Base-by-base conservation (phyloP, 2,888 invertebrate species). In the Strigamia transsilvanica region DNA sequence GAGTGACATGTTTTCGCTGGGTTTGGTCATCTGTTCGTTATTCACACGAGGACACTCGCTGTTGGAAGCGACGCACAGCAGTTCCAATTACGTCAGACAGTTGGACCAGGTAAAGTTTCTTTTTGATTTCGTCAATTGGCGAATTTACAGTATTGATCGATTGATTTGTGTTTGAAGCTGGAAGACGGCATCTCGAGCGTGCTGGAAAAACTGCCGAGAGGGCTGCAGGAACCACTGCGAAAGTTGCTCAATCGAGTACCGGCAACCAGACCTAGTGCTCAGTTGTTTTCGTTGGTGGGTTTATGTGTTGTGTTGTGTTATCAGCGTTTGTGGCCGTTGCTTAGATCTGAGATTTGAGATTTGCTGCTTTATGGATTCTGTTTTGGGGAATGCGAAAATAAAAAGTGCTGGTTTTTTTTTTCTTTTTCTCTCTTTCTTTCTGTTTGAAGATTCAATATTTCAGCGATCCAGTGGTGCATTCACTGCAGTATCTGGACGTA, bases 1-100 rank as follows among this genome's bases (percentile, higher is more conserved):
- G 77, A 97, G 97, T 85, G 99, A 99, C 88, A 98, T 99, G 94
- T 99, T 94, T 89, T 97, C 98, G 0, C 90, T 99, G 85, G 99
- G 98, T 21, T 93, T 99, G 91, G 93, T 97, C 82, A 93, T 99
- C 85, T 96, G 95, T 87, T 92, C 97, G 83, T 92, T 98, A 82
- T 98, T 96, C 90, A 98, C 98, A 90, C 91, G 93, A 84, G 98
- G 99, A 46, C 92, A 92, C 85, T 92, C 96, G 0, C 91, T 99
- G 66, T 93, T 99, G 84, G 95, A 96, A 87, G 94, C 98, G 15
- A 94, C 94, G 87, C 94, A 97, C 89, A 97, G 94, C 86, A 93
- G 94, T 77, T 93, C 95, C 84, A 92, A 93, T 84, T 98, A 98
- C 89, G 89, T 93, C 86, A 97, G 96, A 88, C 97, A 97, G 89